A percentile compares a stretch with the other conserved stretches of the same genome.
These are phyloP conservation scores for Sesia apiformis DNA, from an alignment of 2,888 invertebrate genomes.

Conservation along the genomic window DNA sequence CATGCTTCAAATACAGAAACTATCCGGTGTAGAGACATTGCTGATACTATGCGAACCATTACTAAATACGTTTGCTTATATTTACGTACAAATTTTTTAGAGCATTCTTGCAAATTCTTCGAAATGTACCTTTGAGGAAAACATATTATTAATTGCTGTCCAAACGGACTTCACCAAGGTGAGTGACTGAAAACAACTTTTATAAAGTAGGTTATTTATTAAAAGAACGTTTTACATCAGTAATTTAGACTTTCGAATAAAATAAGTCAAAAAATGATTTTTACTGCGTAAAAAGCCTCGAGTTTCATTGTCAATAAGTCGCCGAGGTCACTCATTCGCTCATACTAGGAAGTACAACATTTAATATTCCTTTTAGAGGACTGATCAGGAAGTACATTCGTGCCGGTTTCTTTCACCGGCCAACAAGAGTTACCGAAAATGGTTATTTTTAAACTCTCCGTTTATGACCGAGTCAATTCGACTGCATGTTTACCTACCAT, in stretches of 20 bases:
- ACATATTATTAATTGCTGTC: not conserved
- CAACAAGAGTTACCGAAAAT: slow-evolving; percentile 11
- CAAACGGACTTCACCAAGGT: slow-evolving; percentile 10
- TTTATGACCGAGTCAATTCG: not conserved
- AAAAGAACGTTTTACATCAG: slow-evolving; percentile 5
- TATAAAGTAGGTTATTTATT: slow-evolving; percentile 19
- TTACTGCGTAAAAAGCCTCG: slow-evolving; percentile 8
- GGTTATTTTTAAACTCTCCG: not conserved
- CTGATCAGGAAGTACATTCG: slow-evolving; percentile 24
- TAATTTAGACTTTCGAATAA: slow-evolving; percentile 1
- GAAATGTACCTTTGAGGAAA: not conserved
- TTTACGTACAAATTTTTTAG: too few species aligned
- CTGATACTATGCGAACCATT: too few species aligned
- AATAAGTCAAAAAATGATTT: slow-evolving; percentile 1
- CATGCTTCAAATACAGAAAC: too few species aligned
- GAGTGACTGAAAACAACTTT: slow-evolving; percentile 25
- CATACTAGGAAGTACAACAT: slow-evolving; percentile 25
- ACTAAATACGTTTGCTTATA: too few species aligned
- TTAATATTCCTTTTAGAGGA: slow-evolving; percentile 5
- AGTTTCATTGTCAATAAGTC: not conserved
- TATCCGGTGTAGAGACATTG: too few species aligned
- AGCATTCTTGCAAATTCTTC: too few species aligned
- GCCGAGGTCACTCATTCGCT: slow-evolving; percentile 12
- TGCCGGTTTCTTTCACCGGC: slow-evolving; percentile 19
- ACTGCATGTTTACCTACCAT: too few species aligned